Percentiles rank a stretch among this genome's conserved stretches.
Evolutionary conservation across 2,797 vertebrate genomes (phyloP).

Genomic region (Anguilla megastoma): DNA sequence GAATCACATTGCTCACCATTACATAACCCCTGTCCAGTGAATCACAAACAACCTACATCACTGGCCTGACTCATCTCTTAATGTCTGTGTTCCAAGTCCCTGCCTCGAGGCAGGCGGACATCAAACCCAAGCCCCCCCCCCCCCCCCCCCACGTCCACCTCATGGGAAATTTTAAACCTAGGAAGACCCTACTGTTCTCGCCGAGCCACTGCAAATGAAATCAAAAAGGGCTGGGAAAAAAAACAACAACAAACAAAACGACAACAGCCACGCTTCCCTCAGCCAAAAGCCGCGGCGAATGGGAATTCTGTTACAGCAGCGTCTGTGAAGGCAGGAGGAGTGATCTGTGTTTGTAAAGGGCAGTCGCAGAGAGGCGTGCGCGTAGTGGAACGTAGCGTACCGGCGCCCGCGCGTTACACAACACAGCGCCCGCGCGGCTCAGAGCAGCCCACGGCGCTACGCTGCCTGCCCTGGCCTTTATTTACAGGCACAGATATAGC

Average conservation of each 20-base stretch:
- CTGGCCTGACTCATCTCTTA: slow-evolving; percentile 47
- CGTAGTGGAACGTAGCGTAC: neutral
- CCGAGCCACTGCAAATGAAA: neutral
- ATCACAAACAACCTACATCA: slow-evolving; percentile 54
- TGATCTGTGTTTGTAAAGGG: neutral
- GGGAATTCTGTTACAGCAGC: neutral
- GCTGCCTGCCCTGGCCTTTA: slow-evolving; percentile 2
- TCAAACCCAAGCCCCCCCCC: too few relatives aligned
- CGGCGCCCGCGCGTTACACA: neutral
- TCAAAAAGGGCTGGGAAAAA: neutral
- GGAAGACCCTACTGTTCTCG: neutral
- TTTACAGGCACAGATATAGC: neutral
- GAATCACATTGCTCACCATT: slow-evolving; percentile 65
- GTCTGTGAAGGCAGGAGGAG: neutral
- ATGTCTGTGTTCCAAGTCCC: slow-evolving; percentile 19
- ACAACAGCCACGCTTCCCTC: too few relatives aligned
- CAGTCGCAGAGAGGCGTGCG: neutral
- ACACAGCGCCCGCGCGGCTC: neutral
- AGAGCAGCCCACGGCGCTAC: neutral
- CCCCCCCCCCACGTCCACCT: neutral
- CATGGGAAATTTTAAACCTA: neutral
- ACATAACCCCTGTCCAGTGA: slow-evolving; percentile 61
- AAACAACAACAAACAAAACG: neutral
- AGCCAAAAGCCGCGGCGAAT: neutral
- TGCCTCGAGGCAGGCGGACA: slow-evolving; percentile 16